These are phyloP conservation scores for Malaclemys terrapin DNA, from an alignment of 2,113 vertebrate species.

Conservation along the genomic window DNA sequence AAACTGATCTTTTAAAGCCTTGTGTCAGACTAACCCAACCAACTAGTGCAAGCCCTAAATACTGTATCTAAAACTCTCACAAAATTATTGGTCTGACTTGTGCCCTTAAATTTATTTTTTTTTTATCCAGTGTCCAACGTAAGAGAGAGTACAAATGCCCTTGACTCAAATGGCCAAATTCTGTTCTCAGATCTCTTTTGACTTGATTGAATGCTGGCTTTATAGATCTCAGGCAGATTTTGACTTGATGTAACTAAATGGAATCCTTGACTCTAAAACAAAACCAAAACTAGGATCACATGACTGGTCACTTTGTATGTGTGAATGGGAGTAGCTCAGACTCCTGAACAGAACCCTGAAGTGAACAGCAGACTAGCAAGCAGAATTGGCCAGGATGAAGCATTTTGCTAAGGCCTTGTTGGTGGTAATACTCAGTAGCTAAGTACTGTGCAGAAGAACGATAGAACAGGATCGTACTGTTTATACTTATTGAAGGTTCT, in stretches of 20 bases:
- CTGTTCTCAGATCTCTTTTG: neutral
- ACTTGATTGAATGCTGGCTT: neutral
- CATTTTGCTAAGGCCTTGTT: neutral
- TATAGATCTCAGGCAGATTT: neutral
- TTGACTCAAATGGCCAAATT: neutral
- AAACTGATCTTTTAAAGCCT: neutral
- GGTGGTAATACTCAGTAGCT: neutral
- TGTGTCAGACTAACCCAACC: neutral
- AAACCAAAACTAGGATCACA: neutral
- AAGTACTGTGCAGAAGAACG: neutral
- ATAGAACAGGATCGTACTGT: neutral
- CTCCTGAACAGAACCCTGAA: neutral
- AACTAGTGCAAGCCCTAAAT: neutral
- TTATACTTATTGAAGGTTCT: neutral
- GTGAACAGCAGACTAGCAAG: neutral
- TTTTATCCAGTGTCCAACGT: neutral
- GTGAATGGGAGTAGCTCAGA: neutral
- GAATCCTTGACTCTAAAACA: neutral
- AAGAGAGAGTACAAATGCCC: neutral
- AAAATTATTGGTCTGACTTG: neutral
- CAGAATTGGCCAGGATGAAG: neutral
- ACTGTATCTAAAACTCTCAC: neutral
- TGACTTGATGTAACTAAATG: neutral
- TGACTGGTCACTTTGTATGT: neutral
- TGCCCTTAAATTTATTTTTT: neutral